Evolutionary conservation across 2,888 invertebrate species (phyloP), one percentile per base, ranked within the genome.

Genomic region (Melanchra persicariae): DNA sequence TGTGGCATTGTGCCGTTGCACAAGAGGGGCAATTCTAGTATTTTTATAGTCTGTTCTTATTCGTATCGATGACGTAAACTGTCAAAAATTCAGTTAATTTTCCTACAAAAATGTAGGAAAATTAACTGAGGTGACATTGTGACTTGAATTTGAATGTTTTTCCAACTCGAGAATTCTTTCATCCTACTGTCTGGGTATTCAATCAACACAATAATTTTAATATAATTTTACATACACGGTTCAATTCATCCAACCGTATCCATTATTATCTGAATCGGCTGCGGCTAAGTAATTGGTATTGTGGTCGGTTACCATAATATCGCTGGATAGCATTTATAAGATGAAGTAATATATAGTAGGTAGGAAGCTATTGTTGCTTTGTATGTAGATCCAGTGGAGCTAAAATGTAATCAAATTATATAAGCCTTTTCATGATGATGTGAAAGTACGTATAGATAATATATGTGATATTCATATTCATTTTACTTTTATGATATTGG

Each of bases 281-380:
- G 71, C 22, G 69, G 84, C n/a, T 74, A 74, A 82, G 84, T 83
- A 81, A 82, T 83, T 80, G 74, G 57, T 60, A 70, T 72, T 70
- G 68, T 17, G 61, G 63, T 58, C 57, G 51, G 63, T 61, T 43
- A 17, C 26, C 40, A 12, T 52, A 61, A 58, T n/a, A 54, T 55
- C 52, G 70, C 59, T 49, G 69, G 54, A 60, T 64, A 57, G 58
- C 45, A 10, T 54, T 66, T 19, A 57, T 22, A 58, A 72, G 67
- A 67, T 70, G 58, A 52, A 71, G 55, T 70, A 45, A 66, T 66
- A 74, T 47, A 15, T 40, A 3, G 8, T 40, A n/a, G 0, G 4
- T 63, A 72, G 43, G 6, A 37, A 37, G 2, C n/a, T n/a, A 51
- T 67, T 78, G 67, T 68, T 70, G 9, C 26, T 75, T 47, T 71